These are phyloP conservation scores for Maconellicoccus hirsutus DNA, from an alignment of 1,140 invertebrate genomes.

Conservation along the genomic window DNA sequence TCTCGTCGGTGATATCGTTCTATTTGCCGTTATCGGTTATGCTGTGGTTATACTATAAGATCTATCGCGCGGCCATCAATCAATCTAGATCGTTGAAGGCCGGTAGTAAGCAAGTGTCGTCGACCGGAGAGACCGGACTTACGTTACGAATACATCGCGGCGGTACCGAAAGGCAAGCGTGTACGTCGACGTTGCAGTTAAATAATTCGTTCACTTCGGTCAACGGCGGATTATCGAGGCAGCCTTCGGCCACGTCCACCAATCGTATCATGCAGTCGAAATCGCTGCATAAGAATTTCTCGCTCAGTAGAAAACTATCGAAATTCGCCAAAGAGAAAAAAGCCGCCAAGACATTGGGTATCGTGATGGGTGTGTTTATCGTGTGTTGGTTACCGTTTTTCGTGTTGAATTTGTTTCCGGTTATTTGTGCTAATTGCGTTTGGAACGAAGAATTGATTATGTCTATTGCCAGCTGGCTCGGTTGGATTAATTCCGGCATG, in stretches of 20 bases:
- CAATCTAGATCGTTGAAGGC: constrained; percentile 83
- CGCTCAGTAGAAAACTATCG: constrained; percentile 73
- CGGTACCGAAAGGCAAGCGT: constrained; percentile 42
- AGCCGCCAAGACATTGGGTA: constrained; percentile 85
- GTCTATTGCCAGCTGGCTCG: constrained; percentile 92
- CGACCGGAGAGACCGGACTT: constrained; percentile 67
- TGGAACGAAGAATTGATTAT: constrained; percentile 80
- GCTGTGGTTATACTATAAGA: constrained; percentile 93
- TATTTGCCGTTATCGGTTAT: constrained; percentile 94
- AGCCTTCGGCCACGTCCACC: constrained; percentile 42
- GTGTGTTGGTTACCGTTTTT: constrained; percentile 98
- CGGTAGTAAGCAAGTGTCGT: constrained; percentile 73
- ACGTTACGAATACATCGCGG: constrained; percentile 82
- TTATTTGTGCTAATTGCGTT: constrained; percentile 74
- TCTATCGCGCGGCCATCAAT: constrained; percentile 85
- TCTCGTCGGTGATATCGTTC: constrained; percentile 94
- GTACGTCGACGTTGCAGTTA: constrained; percentile 32
- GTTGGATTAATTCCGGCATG: constrained; percentile 98
- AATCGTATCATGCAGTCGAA: constrained; percentile 35
- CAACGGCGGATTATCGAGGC: constrained; percentile 44
- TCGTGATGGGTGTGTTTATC: constrained; percentile 97
- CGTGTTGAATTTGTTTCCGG: constrained; percentile 84
- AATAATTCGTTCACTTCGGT: constrained; percentile 37
- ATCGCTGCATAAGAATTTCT: constrained; percentile 68
- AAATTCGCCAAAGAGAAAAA: constrained; percentile 94